phyloP scores from a whole-genome alignment of 1,140 invertebrate species.

The Diuraphis noxia region DNA sequence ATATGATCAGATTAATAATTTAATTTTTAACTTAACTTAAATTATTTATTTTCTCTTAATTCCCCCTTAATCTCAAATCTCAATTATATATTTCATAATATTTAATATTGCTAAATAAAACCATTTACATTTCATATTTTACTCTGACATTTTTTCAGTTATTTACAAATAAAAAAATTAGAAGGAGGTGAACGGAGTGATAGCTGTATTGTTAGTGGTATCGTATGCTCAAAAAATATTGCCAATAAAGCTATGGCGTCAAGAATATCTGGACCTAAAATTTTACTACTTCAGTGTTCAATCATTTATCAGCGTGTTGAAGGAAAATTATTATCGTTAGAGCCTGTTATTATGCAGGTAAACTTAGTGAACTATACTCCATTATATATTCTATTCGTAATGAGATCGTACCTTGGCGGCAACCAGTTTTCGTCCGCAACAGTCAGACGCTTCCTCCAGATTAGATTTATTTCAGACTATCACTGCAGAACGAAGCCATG shows the following conservation, averaged over 20 bases:
- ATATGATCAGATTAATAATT: neutral
- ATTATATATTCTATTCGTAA: no score
- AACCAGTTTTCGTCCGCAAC: no score
- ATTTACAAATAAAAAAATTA: slow-evolving; percentile 93
- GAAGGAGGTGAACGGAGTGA: slow-evolving; percentile 77
- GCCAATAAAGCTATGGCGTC: slow-evolving; percentile 87
- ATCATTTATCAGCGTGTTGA: slow-evolving; percentile 92
- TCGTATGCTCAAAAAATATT: slow-evolving; percentile 91
- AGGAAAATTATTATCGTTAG: slow-evolving; percentile 85
- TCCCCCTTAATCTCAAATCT: neutral
- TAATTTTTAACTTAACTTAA: neutral
- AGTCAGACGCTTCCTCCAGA: no score
- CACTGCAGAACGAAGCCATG: no score
- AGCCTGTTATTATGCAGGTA: slow-evolving; percentile 87
- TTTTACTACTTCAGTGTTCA: slow-evolving; percentile 82
- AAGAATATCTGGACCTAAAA: slow-evolving; percentile 78
- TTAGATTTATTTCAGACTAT: no score
- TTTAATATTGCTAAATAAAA: neutral
- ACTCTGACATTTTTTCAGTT: slow-evolving; percentile 57
- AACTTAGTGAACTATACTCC: neutral
- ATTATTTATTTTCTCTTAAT: neutral
- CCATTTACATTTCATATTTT: neutral
- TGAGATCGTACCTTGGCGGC: no score
- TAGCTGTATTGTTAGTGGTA: slow-evolving; percentile 79
- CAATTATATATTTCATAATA: neutral